Evolutionary conservation across 1,140 invertebrate species (phyloP), one percentile per base, ranked within the genome.

Genomic region (Heliothis subflexa): DNA sequence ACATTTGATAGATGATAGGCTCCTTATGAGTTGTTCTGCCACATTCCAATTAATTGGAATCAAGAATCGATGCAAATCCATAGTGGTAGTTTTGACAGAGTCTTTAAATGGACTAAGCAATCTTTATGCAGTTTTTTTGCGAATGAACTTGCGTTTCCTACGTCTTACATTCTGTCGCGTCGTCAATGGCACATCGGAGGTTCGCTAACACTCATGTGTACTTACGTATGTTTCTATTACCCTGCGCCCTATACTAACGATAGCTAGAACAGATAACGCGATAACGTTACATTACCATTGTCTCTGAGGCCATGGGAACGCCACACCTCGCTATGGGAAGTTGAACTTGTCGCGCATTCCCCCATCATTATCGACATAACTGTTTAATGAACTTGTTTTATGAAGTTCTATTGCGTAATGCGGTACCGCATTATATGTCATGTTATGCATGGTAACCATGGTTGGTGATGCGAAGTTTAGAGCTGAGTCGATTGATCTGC

Each of bases 301-400:
- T 74, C 71, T 72, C 50, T 70, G 18, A 33, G 71, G 71, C 71
- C 45, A 74, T 74, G 71, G 71, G 71, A 74, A 76, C 74, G 45
- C 18, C 52, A 52, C 54, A 59, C 55, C 55, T 75, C 18, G 47
- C 59, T 76, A 76, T 76, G 74, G 74, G 74, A 76, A 76, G 74
- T 33, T 76, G 74, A 76, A 76, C 74, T 76, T 76, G 61, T 76
- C 74, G 57, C 57, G n/a, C 59, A 64, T 76, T 74, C 71, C 55
- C 33, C 71, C 45, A 12, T 59, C 10, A 73, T 73, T 74, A 74
- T 74, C 54, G 71, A 47, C 54, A 59, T 74, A 74, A 74, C 71
- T 74, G 71, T 74, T 61, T 47, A 74, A 74, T 57, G 54, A 59
- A 74, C 71, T 74, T 74, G 71, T 74, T 74, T 40, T 57, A 49